Evolutionary conservation across 2,888 invertebrate species (phyloP).

Genomic region (Lypha dubia): DNA sequence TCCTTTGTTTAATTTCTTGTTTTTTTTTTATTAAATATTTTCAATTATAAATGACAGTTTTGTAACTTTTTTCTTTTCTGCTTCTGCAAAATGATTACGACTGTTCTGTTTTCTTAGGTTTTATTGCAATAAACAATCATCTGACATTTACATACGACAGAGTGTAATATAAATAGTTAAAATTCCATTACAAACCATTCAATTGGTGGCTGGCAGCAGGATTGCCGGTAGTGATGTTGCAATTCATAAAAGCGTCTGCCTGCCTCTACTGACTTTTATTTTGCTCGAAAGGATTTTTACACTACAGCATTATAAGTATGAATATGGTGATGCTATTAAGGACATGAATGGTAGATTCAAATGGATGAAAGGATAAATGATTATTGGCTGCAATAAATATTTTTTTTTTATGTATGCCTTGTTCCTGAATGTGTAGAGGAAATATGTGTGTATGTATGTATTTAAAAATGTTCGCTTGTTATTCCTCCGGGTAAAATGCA

Average conservation of each 20-base stretch:
- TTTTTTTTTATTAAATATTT: conserved; percentile 44
- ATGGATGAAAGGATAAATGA: conserved; percentile 59
- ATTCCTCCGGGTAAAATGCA: conserved; percentile 26
- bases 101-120: neutral
- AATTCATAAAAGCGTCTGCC: conserved; percentile 21
- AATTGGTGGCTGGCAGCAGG: conserved; percentile 5
- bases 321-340: conserved; percentile 43
- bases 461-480: neutral
- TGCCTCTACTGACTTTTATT: neutral
- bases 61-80: neutral
- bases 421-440: neutral
- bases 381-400: conserved; percentile 60
- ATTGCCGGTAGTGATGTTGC: neutral
- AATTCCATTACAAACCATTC: conserved; percentile 60
- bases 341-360: conserved; percentile 17
- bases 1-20: too few relatives aligned
- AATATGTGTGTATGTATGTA: too few relatives aligned
- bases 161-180: conserved; percentile 66
- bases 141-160: conserved; percentile 56
- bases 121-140: conserved; percentile 61
- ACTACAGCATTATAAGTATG: neutral
- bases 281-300: conserved; percentile 11
- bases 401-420: neutral
- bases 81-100: conserved; percentile 22
- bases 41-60: conserved; percentile 44